phyloP scores from a whole-genome alignment of 2,888 invertebrate species.

The Athalia cordata region DNA sequence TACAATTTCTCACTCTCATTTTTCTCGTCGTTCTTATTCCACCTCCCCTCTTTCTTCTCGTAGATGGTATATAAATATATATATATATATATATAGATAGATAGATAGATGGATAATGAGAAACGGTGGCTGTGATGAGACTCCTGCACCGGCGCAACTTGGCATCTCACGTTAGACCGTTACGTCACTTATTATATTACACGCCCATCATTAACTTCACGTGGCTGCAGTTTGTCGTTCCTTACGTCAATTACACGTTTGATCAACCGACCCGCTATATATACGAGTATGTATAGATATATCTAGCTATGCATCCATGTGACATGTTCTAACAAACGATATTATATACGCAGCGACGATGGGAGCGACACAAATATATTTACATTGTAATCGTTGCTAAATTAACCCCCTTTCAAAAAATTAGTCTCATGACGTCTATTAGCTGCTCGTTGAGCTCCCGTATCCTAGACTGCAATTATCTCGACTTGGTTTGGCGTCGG shows the following conservation, averaged over 20 bases:
- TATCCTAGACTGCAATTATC: no score
- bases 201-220: conserved; percentile 9
- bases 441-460: no score
- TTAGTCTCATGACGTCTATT: no score
- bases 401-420: no score
- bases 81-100: no score
- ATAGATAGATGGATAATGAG: not conserved
- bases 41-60: not conserved
- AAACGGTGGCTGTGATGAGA: not conserved
- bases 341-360: no score
- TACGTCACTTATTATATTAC: conserved; percentile 8
- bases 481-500: no score
- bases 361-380: no score
- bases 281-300: no score
- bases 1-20: not conserved
- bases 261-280: not conserved
- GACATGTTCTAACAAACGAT: not conserved
- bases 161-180: not conserved
- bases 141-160: not conserved
- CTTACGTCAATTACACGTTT: conserved; percentile 32
- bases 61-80: no score
- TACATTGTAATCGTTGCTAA: no score
- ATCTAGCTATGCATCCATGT: not conserved
- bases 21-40: not conserved
- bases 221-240: conserved; percentile 15